Evolutionary conservation across 2,888 invertebrate genomes (phyloP), one percentile per base, ranked within the genome.

Genomic region (Ethmia dodecea): DNA sequence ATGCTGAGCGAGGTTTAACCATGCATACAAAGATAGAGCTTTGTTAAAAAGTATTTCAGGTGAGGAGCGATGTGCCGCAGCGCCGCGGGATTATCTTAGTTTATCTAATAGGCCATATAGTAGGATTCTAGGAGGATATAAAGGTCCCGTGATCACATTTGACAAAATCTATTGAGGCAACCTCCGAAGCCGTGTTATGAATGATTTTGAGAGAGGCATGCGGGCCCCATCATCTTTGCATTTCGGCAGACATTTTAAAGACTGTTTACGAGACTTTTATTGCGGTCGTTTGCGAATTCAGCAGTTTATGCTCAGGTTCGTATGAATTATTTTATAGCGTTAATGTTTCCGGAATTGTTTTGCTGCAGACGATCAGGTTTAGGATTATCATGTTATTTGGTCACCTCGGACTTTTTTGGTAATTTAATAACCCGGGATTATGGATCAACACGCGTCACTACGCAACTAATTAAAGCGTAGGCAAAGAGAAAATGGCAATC

Each of bases 401-500:
- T 13, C 41, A 38, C 28, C 33, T 6, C 36, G 39, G 37, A 41
- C 43, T 45, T 13, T 43, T 51, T 56, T 49, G 66, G 60, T 63
- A 60, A 75, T 73, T 74, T 77, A 77, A 81, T 79, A 81, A 73
- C 68, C 60, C 56, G 52, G 74, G 78, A 81, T 84, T 81, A 80
- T 73, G 75, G 76, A 75, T 77, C 63, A 71, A 75, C 73, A 81
- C 79, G 83, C 84, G 79, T 83, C 83, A 83, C 84, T 81, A 84
- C 81, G 83, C 83, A 86, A 86, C 86, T 86, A 86, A 86, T 86
- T 86, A 86, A 84, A 84, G 83, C 86, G 83, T 84, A 86, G 86
- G 84, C 84, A 84, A 84, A 84, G 86, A 84, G 86, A 84, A 86
- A 86, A 84, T 83, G 83, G 86, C 86, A 86, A 86, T 86, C 86